Conservation (phyloP, 2,797 vertebrate species). For the Paramormyrops hopkinsi region DNA sequence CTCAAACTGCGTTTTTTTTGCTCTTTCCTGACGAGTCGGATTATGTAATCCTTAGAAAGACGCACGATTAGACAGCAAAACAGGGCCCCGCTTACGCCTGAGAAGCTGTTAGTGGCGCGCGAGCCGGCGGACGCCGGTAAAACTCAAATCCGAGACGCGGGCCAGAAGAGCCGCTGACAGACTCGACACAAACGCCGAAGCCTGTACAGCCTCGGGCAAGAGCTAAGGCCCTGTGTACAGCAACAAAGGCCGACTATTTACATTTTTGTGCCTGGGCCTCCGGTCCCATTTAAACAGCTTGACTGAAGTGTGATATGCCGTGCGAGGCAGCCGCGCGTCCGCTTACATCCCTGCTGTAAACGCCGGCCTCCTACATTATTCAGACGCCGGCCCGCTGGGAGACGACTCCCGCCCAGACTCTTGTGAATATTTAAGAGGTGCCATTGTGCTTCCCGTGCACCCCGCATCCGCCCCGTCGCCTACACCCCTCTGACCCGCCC, state of each 20-base stretch:
- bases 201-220: background rate
- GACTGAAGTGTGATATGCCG: constrained; percentile 63
- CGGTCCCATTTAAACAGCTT: constrained; percentile 47
- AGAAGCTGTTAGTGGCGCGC: background rate
- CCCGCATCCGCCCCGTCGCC: constrained; percentile 29
- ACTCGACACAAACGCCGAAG: background rate
- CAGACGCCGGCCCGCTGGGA: constrained; percentile 59
- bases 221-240: constrained; percentile 4
- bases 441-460: constrained; percentile 62
- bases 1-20: background rate
- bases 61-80: background rate
- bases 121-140: background rate
- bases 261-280: constrained; percentile 13
- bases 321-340: constrained; percentile 61
- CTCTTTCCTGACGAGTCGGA: background rate
- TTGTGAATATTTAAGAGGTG: constrained; percentile 70
- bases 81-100: background rate
- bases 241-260: constrained; percentile 20
- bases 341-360: constrained; percentile 71
- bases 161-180: background rate
- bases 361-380: constrained; percentile 68
- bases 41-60: background rate
- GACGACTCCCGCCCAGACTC: constrained; percentile 54
- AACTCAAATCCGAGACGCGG: background rate
- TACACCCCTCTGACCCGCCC: background rate